Percentiles rank a stretch among this genome's conserved stretches.
Evolutionary conservation across 2,113 vertebrate species (phyloP).

Genomic region (Forbesichthys papilliferus): DNA sequence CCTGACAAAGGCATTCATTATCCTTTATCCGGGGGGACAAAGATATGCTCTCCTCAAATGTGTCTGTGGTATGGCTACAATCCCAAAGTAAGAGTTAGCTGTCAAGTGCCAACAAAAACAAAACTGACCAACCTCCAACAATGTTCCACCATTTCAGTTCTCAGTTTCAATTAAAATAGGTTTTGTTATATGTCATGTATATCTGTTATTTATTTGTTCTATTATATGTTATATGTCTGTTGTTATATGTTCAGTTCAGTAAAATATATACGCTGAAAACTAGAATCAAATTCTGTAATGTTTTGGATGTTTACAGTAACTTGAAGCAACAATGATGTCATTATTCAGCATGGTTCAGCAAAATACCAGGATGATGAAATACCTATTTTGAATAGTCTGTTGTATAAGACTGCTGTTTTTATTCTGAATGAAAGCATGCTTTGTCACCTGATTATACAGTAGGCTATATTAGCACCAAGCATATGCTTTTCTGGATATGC

Average conservation of each 20-base stretch:
- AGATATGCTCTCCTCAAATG: slow-evolving; percentile 61
- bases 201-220: too few species aligned
- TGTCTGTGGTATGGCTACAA: slow-evolving; percentile 56
- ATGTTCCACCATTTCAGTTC: slow-evolving; percentile 44
- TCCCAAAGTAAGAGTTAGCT: slow-evolving; percentile 49
- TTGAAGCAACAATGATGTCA: slow-evolving; percentile 55
- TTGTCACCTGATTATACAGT: background rate
- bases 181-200: background rate
- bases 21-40: slow-evolving; percentile 56
- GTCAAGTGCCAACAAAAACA: slow-evolving; percentile 52
- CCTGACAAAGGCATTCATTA: slow-evolving; percentile 73
- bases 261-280: background rate
- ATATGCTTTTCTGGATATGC: too few species aligned
- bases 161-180: slow-evolving; percentile 40
- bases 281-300: background rate
- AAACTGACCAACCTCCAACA: slow-evolving; percentile 46
- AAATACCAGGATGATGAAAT: slow-evolving; percentile 73
- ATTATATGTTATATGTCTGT: too few species aligned
- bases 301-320: background rate
- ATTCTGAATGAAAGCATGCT: background rate
- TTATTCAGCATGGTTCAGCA: slow-evolving; percentile 52
- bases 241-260: background rate
- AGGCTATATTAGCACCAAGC: background rate
- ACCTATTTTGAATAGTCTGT: slow-evolving; percentile 62
- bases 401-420: background rate